Percentiles rank a stretch among this genome's conserved stretches.
Evolutionary conservation across 2,888 invertebrate genomes (phyloP).

Genomic region (Plebejus argus): DNA sequence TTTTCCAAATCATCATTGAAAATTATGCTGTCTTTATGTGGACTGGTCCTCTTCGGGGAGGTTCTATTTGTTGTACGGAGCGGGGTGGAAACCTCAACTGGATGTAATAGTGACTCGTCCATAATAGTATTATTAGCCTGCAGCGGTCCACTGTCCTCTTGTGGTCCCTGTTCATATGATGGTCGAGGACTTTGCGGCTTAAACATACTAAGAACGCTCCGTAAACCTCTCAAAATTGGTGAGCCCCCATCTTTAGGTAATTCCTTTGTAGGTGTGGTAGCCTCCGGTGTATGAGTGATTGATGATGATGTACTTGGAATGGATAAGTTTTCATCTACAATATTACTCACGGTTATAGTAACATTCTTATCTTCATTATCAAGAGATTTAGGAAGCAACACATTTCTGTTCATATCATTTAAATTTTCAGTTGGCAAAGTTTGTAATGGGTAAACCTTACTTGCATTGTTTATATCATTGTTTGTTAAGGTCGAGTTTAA

Average conservation of each 20-base stretch:
- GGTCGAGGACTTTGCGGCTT: conserved; percentile 69
- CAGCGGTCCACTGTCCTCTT: conserved; percentile 37
- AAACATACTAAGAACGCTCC: conserved; percentile 72
- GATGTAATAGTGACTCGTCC: conserved; percentile 35
- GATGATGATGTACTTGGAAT: conserved; percentile 65
- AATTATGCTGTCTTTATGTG: conserved; percentile 64
- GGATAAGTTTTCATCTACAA: conserved; percentile 62
- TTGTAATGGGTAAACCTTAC: conserved; percentile 62
- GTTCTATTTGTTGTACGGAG: conserved; percentile 44
- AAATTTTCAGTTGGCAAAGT: conserved; percentile 52
- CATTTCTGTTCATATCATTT: conserved; percentile 52
- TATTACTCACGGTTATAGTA: conserved; percentile 55
- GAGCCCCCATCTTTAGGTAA: conserved; percentile 62
- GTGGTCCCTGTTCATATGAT: conserved; percentile 47
- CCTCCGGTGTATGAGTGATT: conserved; percentile 61
- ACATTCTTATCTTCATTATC: conserved; percentile 52
- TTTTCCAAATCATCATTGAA: conserved; percentile 72
- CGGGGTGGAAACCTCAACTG: conserved; percentile 62
- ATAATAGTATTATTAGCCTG: neutral
- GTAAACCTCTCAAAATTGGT: conserved; percentile 70
- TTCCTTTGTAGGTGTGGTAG: conserved; percentile 69
- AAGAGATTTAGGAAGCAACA: conserved; percentile 51
- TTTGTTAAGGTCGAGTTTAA: conserved; percentile 59
- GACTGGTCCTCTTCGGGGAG: conserved; percentile 59
- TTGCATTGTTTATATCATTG: conserved; percentile 56